phyloP scores from a whole-genome alignment of 2,888 invertebrate genomes.

The Thera britannica region DNA sequence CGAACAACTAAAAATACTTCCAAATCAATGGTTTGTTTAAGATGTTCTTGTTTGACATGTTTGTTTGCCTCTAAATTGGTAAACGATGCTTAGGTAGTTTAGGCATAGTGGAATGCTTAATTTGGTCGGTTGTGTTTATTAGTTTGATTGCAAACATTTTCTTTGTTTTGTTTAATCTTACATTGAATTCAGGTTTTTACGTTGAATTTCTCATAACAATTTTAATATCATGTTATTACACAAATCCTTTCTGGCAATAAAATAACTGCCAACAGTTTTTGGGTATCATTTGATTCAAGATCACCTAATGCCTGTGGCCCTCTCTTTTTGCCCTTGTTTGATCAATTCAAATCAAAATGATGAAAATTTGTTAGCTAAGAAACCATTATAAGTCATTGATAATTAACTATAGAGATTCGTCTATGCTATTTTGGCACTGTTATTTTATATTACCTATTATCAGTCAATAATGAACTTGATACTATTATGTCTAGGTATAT shows the following conservation, averaged over 20 bases:
- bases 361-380: neutral
- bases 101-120: neutral
- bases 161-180: conserved; percentile 13
- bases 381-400: neutral
- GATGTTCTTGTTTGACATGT: conserved; percentile 26
- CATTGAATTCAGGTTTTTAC: conserved; percentile 7
- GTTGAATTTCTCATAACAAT: conserved; percentile 23
- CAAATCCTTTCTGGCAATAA: conserved; percentile 11
- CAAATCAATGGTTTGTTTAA: conserved; percentile 15
- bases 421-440: neutral
- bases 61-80: conserved; percentile 22
- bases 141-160: neutral
- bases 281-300: conserved; percentile 7
- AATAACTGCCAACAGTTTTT: conserved; percentile 8
- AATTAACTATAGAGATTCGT: neutral
- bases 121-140: neutral
- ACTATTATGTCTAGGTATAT: no score
- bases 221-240: conserved; percentile 18
- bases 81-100: neutral
- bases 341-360: no score
- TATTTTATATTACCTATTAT: neutral
- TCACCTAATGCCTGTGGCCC: neutral
- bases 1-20: conserved; percentile 20
- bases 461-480: no score
- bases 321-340: conserved; percentile 12